phyloP scores from a whole-genome alignment of 2,888 invertebrate species.

The Alviniconcha strummeri region DNA sequence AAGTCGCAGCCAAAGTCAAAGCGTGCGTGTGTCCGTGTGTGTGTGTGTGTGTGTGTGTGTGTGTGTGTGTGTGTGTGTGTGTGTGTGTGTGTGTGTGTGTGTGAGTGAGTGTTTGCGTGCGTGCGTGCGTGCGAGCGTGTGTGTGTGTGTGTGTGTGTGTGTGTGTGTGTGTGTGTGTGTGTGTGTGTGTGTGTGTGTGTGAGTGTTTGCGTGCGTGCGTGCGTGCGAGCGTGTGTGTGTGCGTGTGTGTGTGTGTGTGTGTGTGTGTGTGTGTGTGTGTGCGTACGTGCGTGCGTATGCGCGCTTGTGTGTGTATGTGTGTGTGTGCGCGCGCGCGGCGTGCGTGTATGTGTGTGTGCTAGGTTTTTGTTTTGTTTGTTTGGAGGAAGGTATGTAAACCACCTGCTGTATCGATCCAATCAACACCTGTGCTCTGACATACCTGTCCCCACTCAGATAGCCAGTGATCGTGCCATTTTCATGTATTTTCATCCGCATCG shows the following conservation, averaged over 20 bases:
- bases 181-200: background rate
- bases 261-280: background rate
- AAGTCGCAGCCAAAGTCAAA: too few species aligned
- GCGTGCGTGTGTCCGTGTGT: too few species aligned
- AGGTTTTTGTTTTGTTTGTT: background rate
- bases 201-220: background rate
- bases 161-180: background rate
- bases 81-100: too few species aligned
- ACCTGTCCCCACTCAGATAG: too few species aligned
- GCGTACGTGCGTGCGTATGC: background rate
- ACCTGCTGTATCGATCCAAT: background rate
- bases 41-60: too few species aligned
- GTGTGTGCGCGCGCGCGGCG: background rate
- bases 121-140: background rate
- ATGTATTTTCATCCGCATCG: too few species aligned
- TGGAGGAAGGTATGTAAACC: background rate
- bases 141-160: background rate
- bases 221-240: background rate
- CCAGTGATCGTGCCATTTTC: too few species aligned
- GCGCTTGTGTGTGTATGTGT: background rate
- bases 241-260: slow-evolving; percentile 2
- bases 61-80: too few species aligned
- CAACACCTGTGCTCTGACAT: too few species aligned
- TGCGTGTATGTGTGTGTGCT: background rate
- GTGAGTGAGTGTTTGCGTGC: too few species aligned